Conservation (phyloP, 2,797 vertebrate species). For the Paedocypris micromegethes region DNA sequence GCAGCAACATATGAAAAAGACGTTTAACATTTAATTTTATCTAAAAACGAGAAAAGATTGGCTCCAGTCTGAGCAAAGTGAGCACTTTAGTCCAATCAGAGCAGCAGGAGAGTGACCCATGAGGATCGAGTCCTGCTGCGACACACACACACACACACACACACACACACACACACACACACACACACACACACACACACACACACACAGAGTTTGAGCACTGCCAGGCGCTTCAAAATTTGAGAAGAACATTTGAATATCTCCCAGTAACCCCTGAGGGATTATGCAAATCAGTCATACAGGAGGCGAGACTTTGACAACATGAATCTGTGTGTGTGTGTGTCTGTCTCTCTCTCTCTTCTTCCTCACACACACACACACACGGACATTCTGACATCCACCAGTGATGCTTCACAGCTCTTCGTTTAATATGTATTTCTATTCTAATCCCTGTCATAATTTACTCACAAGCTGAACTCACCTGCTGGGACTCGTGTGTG, state of each 20-base stretch:
- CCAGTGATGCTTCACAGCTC: conserved; percentile 51
- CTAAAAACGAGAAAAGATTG: no score
- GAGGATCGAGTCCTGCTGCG: conserved; percentile 5
- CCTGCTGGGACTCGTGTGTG: conserved; percentile 30
- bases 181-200: neutral
- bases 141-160: neutral
- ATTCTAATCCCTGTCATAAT: conserved; percentile 59
- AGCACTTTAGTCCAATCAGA: no score
- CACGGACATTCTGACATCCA: conserved; percentile 40
- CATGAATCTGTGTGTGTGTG: conserved; percentile 27
- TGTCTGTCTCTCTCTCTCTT: conserved; percentile 21
- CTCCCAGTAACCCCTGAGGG: conserved; percentile 21
- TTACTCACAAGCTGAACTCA: conserved; percentile 37
- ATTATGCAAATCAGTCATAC: conserved; percentile 39
- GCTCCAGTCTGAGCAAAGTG: no score
- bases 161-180: neutral
- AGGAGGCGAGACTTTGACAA: conserved; percentile 37
- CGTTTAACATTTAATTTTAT: no score
- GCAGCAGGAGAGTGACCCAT: neutral
- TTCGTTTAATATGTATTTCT: conserved; percentile 51
- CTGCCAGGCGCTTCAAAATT: conserved; percentile 18
- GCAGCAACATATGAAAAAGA: no score
- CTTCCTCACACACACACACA: conserved; percentile 11
- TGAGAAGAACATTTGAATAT: conserved; percentile 42
- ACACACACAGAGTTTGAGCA: conserved; percentile 18